Evolutionary conservation across 1,140 invertebrate genomes (phyloP).

Genomic region (Sycophila sp.): DNA sequence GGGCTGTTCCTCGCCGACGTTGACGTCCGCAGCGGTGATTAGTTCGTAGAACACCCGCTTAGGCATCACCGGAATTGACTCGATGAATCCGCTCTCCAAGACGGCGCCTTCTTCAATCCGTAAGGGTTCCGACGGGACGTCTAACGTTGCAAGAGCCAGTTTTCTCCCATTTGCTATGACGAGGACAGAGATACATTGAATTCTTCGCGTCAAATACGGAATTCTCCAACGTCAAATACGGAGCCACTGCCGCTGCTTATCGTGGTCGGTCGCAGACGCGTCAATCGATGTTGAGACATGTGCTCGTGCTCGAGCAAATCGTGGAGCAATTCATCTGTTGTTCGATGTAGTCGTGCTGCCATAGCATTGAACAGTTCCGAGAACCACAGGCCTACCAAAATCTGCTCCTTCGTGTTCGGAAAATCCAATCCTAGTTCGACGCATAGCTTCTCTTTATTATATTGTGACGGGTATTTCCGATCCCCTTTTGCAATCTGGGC

Average conservation of each 20-base stretch:
- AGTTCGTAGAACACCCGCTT: not conserved
- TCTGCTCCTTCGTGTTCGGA: conserved; percentile 21
- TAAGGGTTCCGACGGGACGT: too few relatives aligned
- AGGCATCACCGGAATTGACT: conserved; percentile 20
- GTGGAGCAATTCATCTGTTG: conserved; percentile 8
- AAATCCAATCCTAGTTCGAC: not conserved
- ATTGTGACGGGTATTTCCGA: too few relatives aligned
- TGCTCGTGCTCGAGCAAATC: conserved; percentile 24
- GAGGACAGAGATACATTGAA: too few relatives aligned
- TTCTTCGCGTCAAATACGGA: not conserved
- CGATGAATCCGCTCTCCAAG: too few relatives aligned
- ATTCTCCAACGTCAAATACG: too few relatives aligned
- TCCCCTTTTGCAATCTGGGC: too few relatives aligned
- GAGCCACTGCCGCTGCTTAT: too few relatives aligned
- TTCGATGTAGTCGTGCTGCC: not conserved
- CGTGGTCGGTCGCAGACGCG: too few relatives aligned
- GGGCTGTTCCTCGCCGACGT: conserved; percentile 16
- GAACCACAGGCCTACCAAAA: conserved; percentile 24
- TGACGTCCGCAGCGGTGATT: not conserved
- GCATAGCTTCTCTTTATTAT: conserved; percentile 21
- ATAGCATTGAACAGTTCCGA: conserved; percentile 27
- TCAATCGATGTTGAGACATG: not conserved
- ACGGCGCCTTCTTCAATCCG: too few relatives aligned
- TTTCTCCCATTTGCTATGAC: too few relatives aligned
- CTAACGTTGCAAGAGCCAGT: too few relatives aligned